phyloP scores from a whole-genome alignment of 2,888 invertebrate genomes.

The Digitonthophagus gazella region DNA sequence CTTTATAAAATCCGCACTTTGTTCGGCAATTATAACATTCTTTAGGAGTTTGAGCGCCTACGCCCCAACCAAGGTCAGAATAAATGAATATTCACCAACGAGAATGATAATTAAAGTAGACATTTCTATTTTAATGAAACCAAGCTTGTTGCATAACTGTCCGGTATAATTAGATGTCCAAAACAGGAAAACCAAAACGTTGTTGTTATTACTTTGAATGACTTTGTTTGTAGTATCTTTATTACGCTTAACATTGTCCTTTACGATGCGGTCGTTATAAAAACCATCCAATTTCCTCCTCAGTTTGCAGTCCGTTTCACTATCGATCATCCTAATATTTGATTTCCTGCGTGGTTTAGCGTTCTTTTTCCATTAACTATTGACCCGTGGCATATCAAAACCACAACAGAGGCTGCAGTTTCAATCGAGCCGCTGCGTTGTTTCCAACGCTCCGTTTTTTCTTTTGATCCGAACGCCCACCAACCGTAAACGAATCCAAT shows the following conservation, averaged over 20 bases:
- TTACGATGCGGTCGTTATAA: not conserved
- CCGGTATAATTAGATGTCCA: not conserved
- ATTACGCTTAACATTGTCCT: not conserved
- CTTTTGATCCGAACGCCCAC: constrained; percentile 2
- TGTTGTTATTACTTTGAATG: not conserved
- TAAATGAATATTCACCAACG: not conserved
- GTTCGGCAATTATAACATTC: not conserved
- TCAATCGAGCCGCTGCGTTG: not conserved
- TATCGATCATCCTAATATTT: not conserved
- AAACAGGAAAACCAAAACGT: too few species aligned
- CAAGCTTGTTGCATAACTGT: not conserved
- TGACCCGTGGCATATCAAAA: not conserved
- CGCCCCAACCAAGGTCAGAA: not conserved
- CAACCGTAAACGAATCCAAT: constrained; percentile 8
- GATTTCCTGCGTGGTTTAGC: not conserved
- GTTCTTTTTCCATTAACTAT: not conserved
- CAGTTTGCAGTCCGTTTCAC: not conserved
- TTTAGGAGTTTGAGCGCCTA: not conserved
- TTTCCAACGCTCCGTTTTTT: not conserved
- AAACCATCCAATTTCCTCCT: not conserved
- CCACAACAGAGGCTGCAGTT: not conserved
- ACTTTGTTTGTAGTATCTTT: not conserved
- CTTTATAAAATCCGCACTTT: not conserved
- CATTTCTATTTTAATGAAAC: not conserved
- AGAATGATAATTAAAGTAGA: not conserved